Conservation (phyloP, 2,113 vertebrate genomes). For the Chloropsis hardwickii region DNA sequence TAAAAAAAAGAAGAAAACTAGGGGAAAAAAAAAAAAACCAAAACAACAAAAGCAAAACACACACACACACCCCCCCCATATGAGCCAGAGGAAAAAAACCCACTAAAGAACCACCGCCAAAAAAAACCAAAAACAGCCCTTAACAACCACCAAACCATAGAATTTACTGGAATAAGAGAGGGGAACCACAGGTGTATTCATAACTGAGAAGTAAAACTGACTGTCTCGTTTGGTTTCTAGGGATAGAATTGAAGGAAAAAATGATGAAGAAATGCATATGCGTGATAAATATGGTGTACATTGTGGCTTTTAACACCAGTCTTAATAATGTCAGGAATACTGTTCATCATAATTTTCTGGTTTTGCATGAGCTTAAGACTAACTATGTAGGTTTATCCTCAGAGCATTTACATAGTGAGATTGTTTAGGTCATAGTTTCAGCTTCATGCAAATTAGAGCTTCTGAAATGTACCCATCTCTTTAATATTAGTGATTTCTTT, state of each 20-base stretch:
- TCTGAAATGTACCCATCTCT: background rate
- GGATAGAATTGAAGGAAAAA: background rate
- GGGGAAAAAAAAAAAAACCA: too few species aligned
- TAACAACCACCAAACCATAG: background rate
- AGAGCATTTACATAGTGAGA: background rate
- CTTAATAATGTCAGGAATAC: background rate
- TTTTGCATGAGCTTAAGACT: background rate
- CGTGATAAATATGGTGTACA: background rate
- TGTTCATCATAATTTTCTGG: background rate
- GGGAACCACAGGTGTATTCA: background rate
- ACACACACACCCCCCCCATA: background rate
- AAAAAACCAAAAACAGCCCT: background rate
- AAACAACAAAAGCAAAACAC: too few species aligned
- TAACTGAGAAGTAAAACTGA: background rate
- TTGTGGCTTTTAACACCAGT: background rate
- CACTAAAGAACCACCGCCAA: background rate
- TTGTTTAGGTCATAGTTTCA: background rate
- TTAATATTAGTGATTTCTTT: background rate
- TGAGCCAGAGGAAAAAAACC: background rate
- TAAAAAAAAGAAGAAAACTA: background rate
- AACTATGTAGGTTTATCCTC: background rate
- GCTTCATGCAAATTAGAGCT: background rate
- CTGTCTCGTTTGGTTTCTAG: background rate
- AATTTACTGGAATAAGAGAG: background rate
- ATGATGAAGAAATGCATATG: background rate